Evolutionary conservation across 2,113 vertebrate species (phyloP).

Genomic region (Amblyopsis rosae): DNA sequence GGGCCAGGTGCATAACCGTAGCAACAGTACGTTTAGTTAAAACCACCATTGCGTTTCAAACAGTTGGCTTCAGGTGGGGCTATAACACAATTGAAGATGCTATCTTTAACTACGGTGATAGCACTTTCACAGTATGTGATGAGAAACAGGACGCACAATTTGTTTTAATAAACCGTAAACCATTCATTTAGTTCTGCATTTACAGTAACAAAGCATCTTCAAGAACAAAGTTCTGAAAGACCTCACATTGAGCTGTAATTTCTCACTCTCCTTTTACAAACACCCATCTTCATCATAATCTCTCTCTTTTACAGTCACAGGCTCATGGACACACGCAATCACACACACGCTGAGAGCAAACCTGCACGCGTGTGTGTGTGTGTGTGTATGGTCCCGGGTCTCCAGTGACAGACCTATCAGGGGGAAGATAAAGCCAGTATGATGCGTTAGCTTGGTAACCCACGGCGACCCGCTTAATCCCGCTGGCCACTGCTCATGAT

Average conservation of each 20-base stretch:
- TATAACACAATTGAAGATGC: no score
- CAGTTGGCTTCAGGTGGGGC: no score
- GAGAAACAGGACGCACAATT: no score
- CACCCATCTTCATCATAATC: constrained; percentile 66
- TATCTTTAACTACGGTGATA: no score
- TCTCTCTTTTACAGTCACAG: constrained; percentile 48
- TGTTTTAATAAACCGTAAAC: no score
- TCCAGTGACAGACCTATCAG: constrained; percentile 98
- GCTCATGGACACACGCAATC: constrained; percentile 14
- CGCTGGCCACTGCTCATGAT: constrained; percentile 96
- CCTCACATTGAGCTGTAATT: no score
- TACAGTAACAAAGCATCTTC: no score
- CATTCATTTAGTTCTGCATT: no score
- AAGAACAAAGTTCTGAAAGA: background rate
- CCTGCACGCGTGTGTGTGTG: constrained; percentile 12
- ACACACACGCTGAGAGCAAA: constrained; percentile 3
- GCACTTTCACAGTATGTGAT: no score
- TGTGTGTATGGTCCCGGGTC: constrained; percentile 85
- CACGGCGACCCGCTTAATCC: constrained; percentile 99
- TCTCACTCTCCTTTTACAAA: constrained; percentile 47
- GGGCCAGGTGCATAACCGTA: no score
- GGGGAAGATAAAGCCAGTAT: constrained; percentile 94
- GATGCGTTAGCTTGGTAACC: constrained; percentile 99
- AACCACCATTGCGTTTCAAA: no score
- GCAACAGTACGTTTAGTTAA: no score